Conservation (phyloP, 2,888 invertebrate species). For the Lithophane socia region DNA sequence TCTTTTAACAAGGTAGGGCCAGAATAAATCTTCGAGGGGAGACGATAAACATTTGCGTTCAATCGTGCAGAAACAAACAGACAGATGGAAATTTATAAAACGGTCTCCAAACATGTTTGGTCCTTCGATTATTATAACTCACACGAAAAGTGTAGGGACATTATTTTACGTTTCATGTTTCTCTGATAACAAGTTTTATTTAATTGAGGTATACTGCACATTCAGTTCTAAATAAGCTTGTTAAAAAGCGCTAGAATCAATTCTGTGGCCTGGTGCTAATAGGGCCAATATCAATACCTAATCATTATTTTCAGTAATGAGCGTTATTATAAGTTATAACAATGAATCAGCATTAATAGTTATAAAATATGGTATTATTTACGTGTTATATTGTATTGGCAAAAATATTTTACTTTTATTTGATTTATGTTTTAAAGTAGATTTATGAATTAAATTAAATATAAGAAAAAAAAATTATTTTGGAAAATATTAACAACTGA, state of each 20-base stretch:
- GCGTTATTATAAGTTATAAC: too few relatives aligned
- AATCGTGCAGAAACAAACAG: not conserved
- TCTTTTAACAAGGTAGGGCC: constrained; percentile 7
- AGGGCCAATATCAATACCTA: too few relatives aligned
- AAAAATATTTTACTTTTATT: too few relatives aligned
- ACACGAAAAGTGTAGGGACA: not conserved
- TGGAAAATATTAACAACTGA: too few relatives aligned
- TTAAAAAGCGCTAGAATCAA: too few relatives aligned
- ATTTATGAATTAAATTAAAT: too few relatives aligned
- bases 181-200: not conserved
- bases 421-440: too few relatives aligned
- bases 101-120: not conserved
- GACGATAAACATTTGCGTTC: not conserved
- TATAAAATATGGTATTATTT: too few relatives aligned
- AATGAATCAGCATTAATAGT: too few relatives aligned
- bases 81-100: not conserved
- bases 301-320: too few relatives aligned
- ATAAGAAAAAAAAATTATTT: too few relatives aligned
- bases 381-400: too few relatives aligned
- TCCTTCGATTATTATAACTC: not conserved
- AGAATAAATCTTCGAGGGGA: not conserved
- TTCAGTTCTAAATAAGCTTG: not conserved
- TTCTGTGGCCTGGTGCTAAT: not conserved
- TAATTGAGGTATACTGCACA: not conserved
- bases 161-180: not conserved